Evolutionary conservation across 2,113 vertebrate species (phyloP).

Genomic region (Stegastes partitus): DNA sequence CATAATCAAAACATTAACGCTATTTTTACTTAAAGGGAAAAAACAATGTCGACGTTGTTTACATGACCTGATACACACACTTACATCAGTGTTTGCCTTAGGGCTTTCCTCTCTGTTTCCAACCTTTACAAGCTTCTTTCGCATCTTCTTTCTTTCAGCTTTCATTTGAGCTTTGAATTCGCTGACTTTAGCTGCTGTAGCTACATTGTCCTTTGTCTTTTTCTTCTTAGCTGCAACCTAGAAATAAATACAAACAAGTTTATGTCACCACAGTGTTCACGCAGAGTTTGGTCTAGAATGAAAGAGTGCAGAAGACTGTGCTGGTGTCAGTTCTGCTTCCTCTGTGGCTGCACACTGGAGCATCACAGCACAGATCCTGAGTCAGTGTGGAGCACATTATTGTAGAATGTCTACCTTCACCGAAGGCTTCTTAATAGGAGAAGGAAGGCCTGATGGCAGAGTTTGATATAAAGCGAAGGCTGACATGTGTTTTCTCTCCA

Average conservation of each 20-base stretch:
- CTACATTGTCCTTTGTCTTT: slow-evolving; percentile 70
- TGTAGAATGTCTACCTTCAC: slow-evolving; percentile 62
- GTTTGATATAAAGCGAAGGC: slow-evolving; percentile 81
- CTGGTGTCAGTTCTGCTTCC: no score
- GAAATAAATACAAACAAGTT: slow-evolving; percentile 10
- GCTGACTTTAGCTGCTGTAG: slow-evolving; percentile 36
- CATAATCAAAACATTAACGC: background rate
- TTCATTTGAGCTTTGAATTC: slow-evolving; percentile 54
- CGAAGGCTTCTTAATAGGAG: slow-evolving; percentile 30
- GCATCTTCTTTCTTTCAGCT: slow-evolving; percentile 62
- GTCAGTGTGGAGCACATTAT: background rate
- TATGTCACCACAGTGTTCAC: background rate
- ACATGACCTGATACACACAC: slow-evolving; percentile 7
- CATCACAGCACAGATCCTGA: background rate
- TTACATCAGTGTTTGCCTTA: slow-evolving; percentile 17
- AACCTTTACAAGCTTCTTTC: slow-evolving; percentile 44
- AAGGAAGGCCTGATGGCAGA: slow-evolving; percentile 15
- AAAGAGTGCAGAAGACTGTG: no score
- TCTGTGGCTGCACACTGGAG: background rate
- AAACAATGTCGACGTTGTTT: background rate
- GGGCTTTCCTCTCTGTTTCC: slow-evolving; percentile 38
- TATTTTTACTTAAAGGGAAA: no score
- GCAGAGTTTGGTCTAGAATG: background rate
- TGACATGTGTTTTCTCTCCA: slow-evolving; percentile 84
- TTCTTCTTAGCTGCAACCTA: slow-evolving; percentile 70